Evolutionary conservation across 1,140 invertebrate genomes (phyloP), one percentile per base, ranked within the genome.

Genomic region (Heliconius melpomene): DNA sequence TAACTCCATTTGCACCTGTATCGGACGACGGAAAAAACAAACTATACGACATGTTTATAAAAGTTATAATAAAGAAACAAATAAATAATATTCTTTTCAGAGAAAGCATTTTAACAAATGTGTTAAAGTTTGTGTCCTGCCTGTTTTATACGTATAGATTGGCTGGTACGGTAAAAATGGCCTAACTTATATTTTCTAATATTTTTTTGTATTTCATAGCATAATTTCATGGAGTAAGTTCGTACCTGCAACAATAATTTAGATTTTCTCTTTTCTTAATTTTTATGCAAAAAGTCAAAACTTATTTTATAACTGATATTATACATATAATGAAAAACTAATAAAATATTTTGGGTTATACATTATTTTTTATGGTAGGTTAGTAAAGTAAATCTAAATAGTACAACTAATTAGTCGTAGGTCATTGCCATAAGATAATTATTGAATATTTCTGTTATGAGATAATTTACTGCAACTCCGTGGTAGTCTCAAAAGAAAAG

Each of bases 341-440:
- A 46, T 46, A 46, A 46, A 46, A 46, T 66, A 16, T 66, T 26
- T 66, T 66, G 26, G 60, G 60, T 66, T 66, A 66, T 66, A 66
- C 60, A 29, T 16, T 2, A 29, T 16, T 66, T 66, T 29, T n/a
- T 66, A n/a, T 66, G 60, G 60, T 66, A 66, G 26, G 26, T 66
- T n/a, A 23, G 8, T 66, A 2, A 52, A 52, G 18, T 52, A 20
- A 20, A 52, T 52, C 23, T 66, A 66, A 26, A 29, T 13, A 66
- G 60, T 6, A 29, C n/a, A 66, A 66, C 60, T 66, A 66, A 66
- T 66, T 82, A 52, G 60, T 79, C 60, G 46, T 76, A 89, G 91
- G 89, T 93, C 90, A 91, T 83, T 91, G 89, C 75, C 87, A 82
- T 78, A 54, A 81, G 79, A 76, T 78, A 78, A 73, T 36, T 36